Evolutionary conservation across 2,797 vertebrate genomes (phyloP), one percentile per base, ranked within the genome.

Genomic region (Hirundo rustica): DNA sequence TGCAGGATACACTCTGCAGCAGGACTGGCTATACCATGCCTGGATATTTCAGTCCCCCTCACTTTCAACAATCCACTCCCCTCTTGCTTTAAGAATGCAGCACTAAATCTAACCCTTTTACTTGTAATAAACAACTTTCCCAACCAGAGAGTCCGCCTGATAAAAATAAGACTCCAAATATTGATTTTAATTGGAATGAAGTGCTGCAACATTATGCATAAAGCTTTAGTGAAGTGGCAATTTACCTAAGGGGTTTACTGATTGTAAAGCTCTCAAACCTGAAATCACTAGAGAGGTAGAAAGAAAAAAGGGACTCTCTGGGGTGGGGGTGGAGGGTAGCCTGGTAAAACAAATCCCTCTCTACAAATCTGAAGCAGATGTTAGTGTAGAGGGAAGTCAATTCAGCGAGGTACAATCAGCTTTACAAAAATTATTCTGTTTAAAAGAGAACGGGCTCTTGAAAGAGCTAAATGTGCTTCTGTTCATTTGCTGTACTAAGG

Each of bases 111-210:
- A 95, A 93, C 89, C 84, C 94, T 96, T 94, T 96, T 89, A 94
- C 77, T 94, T 90, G 94, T 8, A 95, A 92, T 83, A 97, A 97
- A 94, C 96, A 97, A 96, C 95, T 97, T 97, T 90, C 47, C 45
- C 96, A 96, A 93, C 47, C 90, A 98, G 96, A 97, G 92, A 97
- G 93, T 90, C 93, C 89, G 92, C 84, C 96, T 98, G 96, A 97
- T 97, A 98, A 98, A 98, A 98, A 97, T 97, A 97, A 97, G 96
- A 97, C 92, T 96, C 97, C 96, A 97, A 98, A 98, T 98, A 98
- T 96, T 98, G 96, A 96, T 95, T 97, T 98, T 99, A 99, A 99
- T 98, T 99, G 98, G 98, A 99, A 98, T 98, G 98, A 98, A 99
- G 98, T 98, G 98, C 97, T 98, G 98, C 97, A 98, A 98, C 97